Conservation (phyloP, 2,113 vertebrate genomes). For the Paralichthys olivaceus region DNA sequence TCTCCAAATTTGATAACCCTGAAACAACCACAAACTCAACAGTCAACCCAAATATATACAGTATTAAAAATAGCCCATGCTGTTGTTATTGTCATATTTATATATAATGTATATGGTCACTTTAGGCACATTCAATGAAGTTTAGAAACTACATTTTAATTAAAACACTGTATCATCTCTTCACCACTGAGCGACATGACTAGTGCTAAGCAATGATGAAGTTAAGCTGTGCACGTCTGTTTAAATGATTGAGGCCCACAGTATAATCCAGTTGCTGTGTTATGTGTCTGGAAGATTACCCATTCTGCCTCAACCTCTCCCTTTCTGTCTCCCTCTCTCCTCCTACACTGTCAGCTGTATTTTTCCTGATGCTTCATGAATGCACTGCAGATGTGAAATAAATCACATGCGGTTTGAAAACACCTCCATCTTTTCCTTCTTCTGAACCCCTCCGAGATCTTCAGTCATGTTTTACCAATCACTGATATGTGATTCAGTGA, state of each 20-base stretch:
- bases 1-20: too few relatives aligned
- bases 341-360: constrained; percentile 51
- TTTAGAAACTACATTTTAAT: too few relatives aligned
- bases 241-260: constrained; percentile 36
- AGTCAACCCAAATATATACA: too few relatives aligned
- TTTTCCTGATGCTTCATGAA: constrained; percentile 23
- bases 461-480: constrained; percentile 39
- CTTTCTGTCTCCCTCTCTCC: constrained; percentile 24
- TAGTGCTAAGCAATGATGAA: constrained; percentile 7
- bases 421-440: constrained; percentile 39
- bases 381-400: constrained; percentile 48
- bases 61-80: too few relatives aligned
- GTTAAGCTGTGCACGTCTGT: constrained; percentile 52
- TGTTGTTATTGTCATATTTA: too few relatives aligned
- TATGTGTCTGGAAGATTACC: constrained; percentile 11
- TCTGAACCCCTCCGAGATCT: constrained; percentile 40
- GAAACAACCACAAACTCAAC: too few relatives aligned
- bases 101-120: too few relatives aligned
- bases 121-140: too few relatives aligned
- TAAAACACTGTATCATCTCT: not conserved
- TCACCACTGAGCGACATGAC: constrained; percentile 9
- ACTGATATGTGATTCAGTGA: constrained; percentile 3
- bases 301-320: constrained; percentile 1
- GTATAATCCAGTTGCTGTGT: not conserved
- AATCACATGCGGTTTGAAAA: constrained; percentile 55